A percentile compares a stretch with the other conserved stretches of the same genome.
These are phyloP conservation scores for Peribatodes rhomboidaria DNA, from an alignment of 2,888 invertebrate genomes.

Conservation along the genomic window DNA sequence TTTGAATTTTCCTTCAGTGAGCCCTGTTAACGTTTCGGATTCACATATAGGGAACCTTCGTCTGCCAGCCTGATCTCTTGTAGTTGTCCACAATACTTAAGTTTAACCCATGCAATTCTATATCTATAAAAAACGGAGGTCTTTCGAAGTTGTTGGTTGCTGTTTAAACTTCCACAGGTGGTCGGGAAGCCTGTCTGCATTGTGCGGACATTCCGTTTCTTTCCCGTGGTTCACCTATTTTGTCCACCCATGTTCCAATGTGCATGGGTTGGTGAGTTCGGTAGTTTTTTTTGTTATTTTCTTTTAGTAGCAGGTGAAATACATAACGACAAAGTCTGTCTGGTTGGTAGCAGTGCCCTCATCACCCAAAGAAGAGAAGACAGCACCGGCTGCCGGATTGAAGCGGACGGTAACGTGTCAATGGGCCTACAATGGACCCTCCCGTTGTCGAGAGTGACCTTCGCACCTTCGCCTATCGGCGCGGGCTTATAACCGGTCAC, in stretches of 20 bases:
- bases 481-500: too few relatives aligned
- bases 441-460: too few relatives aligned
- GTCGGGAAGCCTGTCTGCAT: conserved; percentile 3
- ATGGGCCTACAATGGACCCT: too few relatives aligned
- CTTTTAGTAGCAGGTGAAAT: background rate
- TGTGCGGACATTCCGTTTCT: background rate
- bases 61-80: background rate
- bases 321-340: background rate
- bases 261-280: background rate
- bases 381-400: too few relatives aligned
- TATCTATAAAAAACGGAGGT: background rate
- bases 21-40: too few relatives aligned
- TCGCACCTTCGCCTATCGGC: too few relatives aligned
- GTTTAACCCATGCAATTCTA: background rate
- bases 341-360: background rate
- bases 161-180: background rate
- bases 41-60: background rate
- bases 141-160: background rate
- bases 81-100: background rate
- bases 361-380: too few relatives aligned
- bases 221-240: too few relatives aligned
- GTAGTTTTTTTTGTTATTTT: background rate
- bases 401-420: too few relatives aligned
- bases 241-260: too few relatives aligned
- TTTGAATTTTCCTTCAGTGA: too few relatives aligned